Percentiles rank a stretch among this genome's conserved stretches.
Conservation (phyloP, 2,797 vertebrate genomes). For the Pseudochromis fuscus region DNA sequence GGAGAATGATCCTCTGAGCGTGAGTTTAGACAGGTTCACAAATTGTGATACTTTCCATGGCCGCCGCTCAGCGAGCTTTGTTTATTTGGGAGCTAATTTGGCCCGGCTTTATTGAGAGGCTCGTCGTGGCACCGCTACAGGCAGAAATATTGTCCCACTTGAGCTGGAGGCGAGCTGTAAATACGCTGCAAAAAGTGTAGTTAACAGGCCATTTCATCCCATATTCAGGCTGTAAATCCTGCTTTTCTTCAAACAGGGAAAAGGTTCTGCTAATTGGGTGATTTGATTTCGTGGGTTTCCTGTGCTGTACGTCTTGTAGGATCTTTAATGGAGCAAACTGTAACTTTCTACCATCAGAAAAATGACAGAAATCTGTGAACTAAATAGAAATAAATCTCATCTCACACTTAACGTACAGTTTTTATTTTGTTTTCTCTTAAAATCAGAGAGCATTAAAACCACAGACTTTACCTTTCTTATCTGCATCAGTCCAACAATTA, state of each 20-base stretch:
- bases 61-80: constrained; percentile 72
- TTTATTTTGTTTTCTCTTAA: not conserved
- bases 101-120: constrained; percentile 73
- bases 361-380: not conserved
- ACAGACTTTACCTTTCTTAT: too few species aligned
- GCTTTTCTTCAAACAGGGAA: constrained; percentile 11
- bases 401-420: not conserved
- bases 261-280: constrained; percentile 1
- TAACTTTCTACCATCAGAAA: not conserved
- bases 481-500: too few species aligned
- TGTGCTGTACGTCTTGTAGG: not conserved
- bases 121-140: constrained; percentile 58
- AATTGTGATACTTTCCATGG: constrained; percentile 81
- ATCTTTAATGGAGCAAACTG: constrained; percentile 3
- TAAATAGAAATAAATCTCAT: not conserved
- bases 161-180: constrained; percentile 60
- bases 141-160: constrained; percentile 70
- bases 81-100: constrained; percentile 79
- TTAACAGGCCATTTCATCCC: constrained; percentile 43
- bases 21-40: constrained; percentile 76
- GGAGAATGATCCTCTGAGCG: constrained; percentile 77
- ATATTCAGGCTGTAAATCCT: constrained; percentile 31
- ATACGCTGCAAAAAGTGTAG: constrained; percentile 55
- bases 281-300: not conserved
- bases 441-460: too few species aligned